Evolutionary conservation across 1,140 invertebrate genomes (phyloP).

Genomic region (Pogonomyrmex californicus): DNA sequence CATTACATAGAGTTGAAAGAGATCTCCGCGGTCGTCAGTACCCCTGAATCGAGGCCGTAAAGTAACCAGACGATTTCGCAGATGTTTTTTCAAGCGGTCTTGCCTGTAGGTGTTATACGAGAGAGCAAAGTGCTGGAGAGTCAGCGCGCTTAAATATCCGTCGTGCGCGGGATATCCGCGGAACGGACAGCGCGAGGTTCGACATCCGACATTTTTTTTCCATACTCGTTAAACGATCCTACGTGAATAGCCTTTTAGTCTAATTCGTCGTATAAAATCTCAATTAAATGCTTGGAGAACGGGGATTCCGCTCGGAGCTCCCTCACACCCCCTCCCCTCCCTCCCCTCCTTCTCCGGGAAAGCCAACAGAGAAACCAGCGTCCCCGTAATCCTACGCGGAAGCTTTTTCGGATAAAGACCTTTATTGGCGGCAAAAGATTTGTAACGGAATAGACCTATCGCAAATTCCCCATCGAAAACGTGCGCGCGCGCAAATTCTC

Average conservation of each 20-base stretch:
- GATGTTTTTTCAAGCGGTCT: constrained; percentile 45
- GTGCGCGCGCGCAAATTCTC: constrained; percentile 45
- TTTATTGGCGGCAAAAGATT: constrained; percentile 77
- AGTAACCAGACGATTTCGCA: constrained; percentile 55
- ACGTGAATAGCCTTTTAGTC: constrained; percentile 78
- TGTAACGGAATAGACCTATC: constrained; percentile 66
- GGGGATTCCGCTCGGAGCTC: constrained; percentile 24
- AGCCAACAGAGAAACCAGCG: constrained; percentile 75
- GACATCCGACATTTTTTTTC: constrained; percentile 46
- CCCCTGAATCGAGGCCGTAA: constrained; percentile 23
- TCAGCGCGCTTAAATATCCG: constrained; percentile 47
- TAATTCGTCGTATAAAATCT: constrained; percentile 79
- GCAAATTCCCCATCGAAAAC: constrained; percentile 35
- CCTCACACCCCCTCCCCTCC: not conserved
- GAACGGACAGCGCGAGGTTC: constrained; percentile 4
- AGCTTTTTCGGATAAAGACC: constrained; percentile 60
- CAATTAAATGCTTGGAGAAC: constrained; percentile 73
- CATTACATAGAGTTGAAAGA: constrained; percentile 30
- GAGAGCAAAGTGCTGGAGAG: constrained; percentile 51
- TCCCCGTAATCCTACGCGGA: constrained; percentile 70
- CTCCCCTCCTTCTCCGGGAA: constrained; percentile 3
- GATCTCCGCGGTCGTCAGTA: constrained; percentile 12
- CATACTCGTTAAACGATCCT: constrained; percentile 54
- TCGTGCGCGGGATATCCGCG: not conserved
- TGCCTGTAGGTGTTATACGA: constrained; percentile 44